Percentiles rank a stretch among this genome's conserved stretches.
Conservation (phyloP, 2,797 vertebrate genomes). For the Mionectes olivaceus region DNA sequence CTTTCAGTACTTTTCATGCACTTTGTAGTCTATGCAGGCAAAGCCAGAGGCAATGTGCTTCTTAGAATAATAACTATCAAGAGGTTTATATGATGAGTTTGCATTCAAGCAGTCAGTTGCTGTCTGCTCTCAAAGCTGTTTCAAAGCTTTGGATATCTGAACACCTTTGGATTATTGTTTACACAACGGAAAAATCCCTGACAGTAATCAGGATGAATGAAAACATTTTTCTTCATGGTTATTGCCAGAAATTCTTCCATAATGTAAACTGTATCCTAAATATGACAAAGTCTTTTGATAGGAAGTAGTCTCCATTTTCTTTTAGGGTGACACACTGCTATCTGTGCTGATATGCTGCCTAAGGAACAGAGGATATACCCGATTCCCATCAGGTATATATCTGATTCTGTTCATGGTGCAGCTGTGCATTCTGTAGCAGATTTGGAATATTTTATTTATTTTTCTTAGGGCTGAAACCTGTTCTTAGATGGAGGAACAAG, state of each 20-base stretch:
- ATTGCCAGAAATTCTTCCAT: conserved; percentile 6
- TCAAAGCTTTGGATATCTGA: neutral
- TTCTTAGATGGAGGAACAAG: neutral
- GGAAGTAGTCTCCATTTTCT: neutral
- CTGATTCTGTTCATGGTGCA: neutral
- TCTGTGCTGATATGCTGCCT: neutral
- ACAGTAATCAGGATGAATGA: conserved; percentile 15
- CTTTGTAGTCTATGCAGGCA: conserved; percentile 1
- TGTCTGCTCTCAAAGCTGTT: conserved; percentile 1
- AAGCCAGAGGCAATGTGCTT: neutral
- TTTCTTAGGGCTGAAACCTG: neutral
- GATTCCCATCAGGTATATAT: neutral
- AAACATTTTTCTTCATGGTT: neutral
- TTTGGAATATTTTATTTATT: neutral
- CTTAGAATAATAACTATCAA: conserved; percentile 44
- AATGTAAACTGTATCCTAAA: neutral
- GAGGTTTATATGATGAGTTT: neutral
- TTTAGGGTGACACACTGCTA: neutral
- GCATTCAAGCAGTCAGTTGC: neutral
- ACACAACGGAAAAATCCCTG: neutral
- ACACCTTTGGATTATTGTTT: conserved; percentile 7
- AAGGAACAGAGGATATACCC: neutral
- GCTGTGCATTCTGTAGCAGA: neutral
- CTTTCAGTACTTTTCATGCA: neutral
- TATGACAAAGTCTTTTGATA: neutral